Base-by-base conservation (phyloP, 2,797 vertebrate species). In the Mormyrus proboscirostris region DNA sequence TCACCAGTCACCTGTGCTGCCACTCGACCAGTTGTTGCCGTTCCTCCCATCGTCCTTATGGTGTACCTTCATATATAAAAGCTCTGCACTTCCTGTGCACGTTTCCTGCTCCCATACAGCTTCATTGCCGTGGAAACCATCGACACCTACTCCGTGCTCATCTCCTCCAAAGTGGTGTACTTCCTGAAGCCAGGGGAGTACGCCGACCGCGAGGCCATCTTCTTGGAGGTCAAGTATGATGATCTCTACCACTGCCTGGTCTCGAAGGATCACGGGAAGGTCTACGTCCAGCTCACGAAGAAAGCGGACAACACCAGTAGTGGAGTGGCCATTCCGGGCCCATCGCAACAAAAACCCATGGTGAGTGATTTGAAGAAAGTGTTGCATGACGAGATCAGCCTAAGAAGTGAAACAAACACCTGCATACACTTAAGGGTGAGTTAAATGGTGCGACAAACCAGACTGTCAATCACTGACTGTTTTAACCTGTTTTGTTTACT, bases 201-300 rank as follows among this genome's bases (percentile, higher is more conserved):
- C 0, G 94, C 95, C 0, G 98, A 99, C 90, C 96, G 97, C 0
- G 99, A 99, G 10, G 96, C 97, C 92, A 97, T 99, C 90, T 98
- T 99, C 95, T 95, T 99, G 0, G 98, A 99, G 93, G 97, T 99
- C 91, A 99, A 97, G 90, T 99, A 99, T 0, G 98, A 99, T 0
- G 97, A 99, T 90, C 97, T 99, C 73, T 99, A 98, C 93, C 99
- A 99, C 94, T 99, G 99, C 93, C 97, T 99, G 9, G 97, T 99
- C 91, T 99, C 97, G 6, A 99, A 96, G 93, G 99, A 99, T 92
- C 98, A 99, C 0, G 98, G 98, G 29, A 98, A 97, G 25, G 96
- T 99, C 0, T 99, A 99, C 0, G 96, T 99, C 86, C 99, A 99
- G 94, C 95, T 99, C 90, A 99, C 99, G 3, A 99, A 98, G 95